Base-by-base conservation (phyloP, 2,113 vertebrate genomes). In the Girardinichthys multiradiatus region DNA sequence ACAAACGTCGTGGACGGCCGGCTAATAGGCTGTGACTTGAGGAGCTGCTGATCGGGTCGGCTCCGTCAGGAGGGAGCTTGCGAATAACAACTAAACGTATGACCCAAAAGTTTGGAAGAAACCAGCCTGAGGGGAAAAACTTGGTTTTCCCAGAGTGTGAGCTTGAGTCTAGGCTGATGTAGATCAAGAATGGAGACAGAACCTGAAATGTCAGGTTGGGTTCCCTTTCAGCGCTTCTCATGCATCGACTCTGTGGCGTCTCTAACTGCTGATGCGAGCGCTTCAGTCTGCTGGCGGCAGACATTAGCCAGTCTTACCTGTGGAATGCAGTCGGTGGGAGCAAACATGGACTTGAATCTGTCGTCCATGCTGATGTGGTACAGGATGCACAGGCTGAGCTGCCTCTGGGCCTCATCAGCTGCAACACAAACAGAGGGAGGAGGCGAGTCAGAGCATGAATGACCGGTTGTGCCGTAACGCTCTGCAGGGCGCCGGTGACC, bases 331-430 rank as follows among this genome's bases (percentile, higher is more conserved):
- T 96, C 96, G 0, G 97, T 97, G 86, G 96, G 95, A 0, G 97
- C 95, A 90, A 98, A 99, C 96, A 97, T 95, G 26, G 96, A 95
- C 85, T 97, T 97, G 89, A 96, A 97, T 78, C 95, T 94, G 86
- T 98, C 96, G 68, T 95, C 97, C 94, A 97, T 95, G 88, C 94
- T 98, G 92, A 99, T 96, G 91, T 97, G 97, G 91, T 98, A 97
- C 79, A 99, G 95, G 86, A 99, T 94, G 88, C 96, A 96, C 94
- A 97, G 95, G 29, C 96, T 95, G 79, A 97, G 93, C 92, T 96
- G 97, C 82, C 95, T 96, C 93, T 98, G 97, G 90, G 72, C 95
- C 93, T 98, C 97, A 80, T 97, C 97, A 89, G 94, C 97, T 98
- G 90, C 64, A 87, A 91, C 82, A 77, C 42, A 93, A 92, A 92